Base-by-base conservation (phyloP, 2,888 invertebrate species). In the Drosophila prostipennis region DNA sequence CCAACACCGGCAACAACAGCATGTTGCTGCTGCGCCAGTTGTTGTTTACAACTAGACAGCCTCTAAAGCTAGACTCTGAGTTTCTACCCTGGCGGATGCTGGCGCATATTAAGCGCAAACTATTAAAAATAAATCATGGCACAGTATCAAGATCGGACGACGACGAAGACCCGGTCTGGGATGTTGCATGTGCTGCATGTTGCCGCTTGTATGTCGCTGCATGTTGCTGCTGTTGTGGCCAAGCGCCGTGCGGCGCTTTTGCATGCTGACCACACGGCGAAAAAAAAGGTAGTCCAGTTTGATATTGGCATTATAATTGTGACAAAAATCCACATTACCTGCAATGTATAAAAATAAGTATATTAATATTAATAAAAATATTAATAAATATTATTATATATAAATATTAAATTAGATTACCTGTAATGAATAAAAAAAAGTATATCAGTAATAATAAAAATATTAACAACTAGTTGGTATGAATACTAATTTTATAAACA, bases 71-170 rank as follows among this genome's bases (percentile, higher is more conserved):
- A 42, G 45, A 63, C 67, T 67, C 60, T 34, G 48, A 39, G 54
- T 71, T 74, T 52, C 56, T 61, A 57, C 64, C 64, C 67, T 76
- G 78, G 82, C 83, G 86, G 80, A 84, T 83, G 88, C 80, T 87
- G 88, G 83, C 72, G 82, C 87, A 87, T 84, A 84, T 90, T 87
- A 84, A 89, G 87, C 89, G 87, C 79, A 81, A 89, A 89, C 90
- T 87, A 89, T 90, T 90, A 90, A 90, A 90, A 90, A 90, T 90
- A 90, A 90, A 90, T 90, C 89, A 90, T 88, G 89, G 83, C 84
- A 82, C 81, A 83, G 81, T 89, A 89, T 90, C 89, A 89, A 89
- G 89, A 89, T 86, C 90, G 88, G 48, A 48, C 48, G 48, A 63
- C 61, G 61, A 78, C 86, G 61, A 61, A 69, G 65, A 58, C 67